phyloP scores from a whole-genome alignment of 2,888 invertebrate genomes.

The Endotricha flammealis region DNA sequence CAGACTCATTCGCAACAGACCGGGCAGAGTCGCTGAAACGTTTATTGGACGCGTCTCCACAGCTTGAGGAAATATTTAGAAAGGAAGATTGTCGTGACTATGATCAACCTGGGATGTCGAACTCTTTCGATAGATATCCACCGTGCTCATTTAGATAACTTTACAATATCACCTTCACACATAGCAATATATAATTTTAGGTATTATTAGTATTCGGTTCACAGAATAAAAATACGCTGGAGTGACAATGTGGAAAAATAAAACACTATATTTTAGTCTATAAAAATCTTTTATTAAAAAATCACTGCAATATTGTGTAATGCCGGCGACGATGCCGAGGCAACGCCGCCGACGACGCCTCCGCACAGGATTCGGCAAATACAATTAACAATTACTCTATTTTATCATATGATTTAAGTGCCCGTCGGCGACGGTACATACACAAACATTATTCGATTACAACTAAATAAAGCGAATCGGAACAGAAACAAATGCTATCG shows the following conservation, averaged over 20 bases:
- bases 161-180: too few species aligned
- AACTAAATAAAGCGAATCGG: conserved; percentile 63
- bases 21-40: conserved; percentile 41
- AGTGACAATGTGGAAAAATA: too few species aligned
- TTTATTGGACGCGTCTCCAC: conserved; percentile 36
- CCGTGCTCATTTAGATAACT: too few species aligned
- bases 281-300: conserved; percentile 74
- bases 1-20: conserved; percentile 38
- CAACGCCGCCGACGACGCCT: conserved; percentile 37
- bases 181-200: too few species aligned
- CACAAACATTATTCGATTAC: conserved; percentile 50
- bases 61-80: conserved; percentile 50
- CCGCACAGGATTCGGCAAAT: conserved; percentile 49
- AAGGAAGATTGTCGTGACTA: conserved; percentile 45
- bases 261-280: conserved; percentile 49
- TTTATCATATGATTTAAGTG: conserved; percentile 45
- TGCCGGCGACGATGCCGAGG: conserved; percentile 34
- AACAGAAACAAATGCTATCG: conserved; percentile 50
- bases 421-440: conserved; percentile 37
- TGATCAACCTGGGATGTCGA: too few species aligned
- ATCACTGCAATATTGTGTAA: conserved; percentile 67
- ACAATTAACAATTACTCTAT: conserved; percentile 58
- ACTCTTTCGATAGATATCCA: too few species aligned
- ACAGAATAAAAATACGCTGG: too few species aligned
- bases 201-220: too few species aligned